Conservation (phyloP, 2,888 invertebrate genomes). For the Tortricodes alternella region DNA sequence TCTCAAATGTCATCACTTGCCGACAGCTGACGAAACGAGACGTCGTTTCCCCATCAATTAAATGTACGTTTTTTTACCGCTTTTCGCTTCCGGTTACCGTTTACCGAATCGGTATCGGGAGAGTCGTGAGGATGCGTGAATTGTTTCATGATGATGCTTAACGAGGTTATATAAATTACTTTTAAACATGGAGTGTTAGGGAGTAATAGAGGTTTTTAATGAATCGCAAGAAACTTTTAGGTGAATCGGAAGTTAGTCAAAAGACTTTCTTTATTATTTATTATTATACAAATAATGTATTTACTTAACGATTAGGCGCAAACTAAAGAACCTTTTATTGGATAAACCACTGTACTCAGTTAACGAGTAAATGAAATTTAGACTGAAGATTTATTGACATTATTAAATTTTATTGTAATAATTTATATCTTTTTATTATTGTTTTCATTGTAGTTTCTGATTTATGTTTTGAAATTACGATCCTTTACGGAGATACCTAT, state of each 20-base stretch:
- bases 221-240: neutral
- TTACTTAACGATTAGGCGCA: too few species aligned
- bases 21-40: constrained; percentile 60
- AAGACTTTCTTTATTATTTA: too few species aligned
- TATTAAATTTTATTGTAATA: too few species aligned
- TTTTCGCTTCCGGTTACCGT: constrained; percentile 57
- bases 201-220: neutral
- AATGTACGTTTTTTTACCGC: constrained; percentile 44
- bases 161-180: constrained; percentile 1
- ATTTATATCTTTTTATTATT: too few species aligned
- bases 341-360: too few species aligned
- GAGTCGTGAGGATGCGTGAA: constrained; percentile 36
- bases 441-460: too few species aligned
- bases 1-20: constrained; percentile 53
- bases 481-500: too few species aligned
- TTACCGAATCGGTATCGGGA: constrained; percentile 38
- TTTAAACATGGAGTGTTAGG: neutral
- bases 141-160: constrained; percentile 15
- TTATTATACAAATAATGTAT: too few species aligned
- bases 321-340: too few species aligned
- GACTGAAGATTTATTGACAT: too few species aligned
- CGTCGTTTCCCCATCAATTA: constrained; percentile 63
- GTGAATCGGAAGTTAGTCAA: neutral
- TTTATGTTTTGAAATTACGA: too few species aligned
- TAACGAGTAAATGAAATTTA: too few species aligned